phyloP scores from a whole-genome alignment of 2,113 vertebrate species.

The Manacus vitellinus region DNA sequence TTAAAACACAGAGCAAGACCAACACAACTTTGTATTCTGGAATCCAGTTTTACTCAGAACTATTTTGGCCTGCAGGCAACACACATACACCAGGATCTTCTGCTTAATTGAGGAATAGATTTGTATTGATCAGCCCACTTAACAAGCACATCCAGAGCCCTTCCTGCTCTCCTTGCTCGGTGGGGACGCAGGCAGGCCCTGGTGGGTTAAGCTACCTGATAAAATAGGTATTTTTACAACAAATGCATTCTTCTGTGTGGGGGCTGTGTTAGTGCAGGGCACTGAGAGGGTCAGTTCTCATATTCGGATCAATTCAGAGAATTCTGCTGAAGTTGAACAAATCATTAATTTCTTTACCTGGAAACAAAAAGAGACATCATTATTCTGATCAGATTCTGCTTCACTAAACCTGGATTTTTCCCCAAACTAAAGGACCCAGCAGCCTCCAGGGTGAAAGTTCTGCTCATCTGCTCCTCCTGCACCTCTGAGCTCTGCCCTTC shows the following conservation, averaged over 20 bases:
- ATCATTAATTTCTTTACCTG: neutral
- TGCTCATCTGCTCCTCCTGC: neutral
- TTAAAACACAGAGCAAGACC: neutral
- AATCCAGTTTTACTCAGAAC: neutral
- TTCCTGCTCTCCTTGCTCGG: neutral
- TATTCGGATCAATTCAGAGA: neutral
- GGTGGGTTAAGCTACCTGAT: neutral
- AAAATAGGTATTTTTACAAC: neutral
- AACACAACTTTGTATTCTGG: neutral
- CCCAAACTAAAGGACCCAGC: neutral
- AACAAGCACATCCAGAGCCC: neutral
- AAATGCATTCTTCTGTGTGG: neutral
- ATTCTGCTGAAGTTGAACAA: neutral
- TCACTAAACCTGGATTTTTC: neutral
- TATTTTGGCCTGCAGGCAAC: neutral
- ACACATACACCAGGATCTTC: neutral
- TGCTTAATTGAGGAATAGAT: slow-evolving; percentile 30
- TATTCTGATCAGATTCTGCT: neutral
- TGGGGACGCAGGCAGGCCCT: neutral
- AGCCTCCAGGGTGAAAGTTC: neutral
- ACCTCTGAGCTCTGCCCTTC: neutral
- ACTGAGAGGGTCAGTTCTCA: neutral
- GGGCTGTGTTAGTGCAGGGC: neutral
- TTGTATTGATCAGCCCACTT: slow-evolving; percentile 41
- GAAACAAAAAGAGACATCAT: neutral